A percentile compares a stretch with the other conserved stretches of the same genome.
phyloP scores from a whole-genome alignment of 2,888 invertebrate genomes.

The Disparrhopalites patrizii region DNA sequence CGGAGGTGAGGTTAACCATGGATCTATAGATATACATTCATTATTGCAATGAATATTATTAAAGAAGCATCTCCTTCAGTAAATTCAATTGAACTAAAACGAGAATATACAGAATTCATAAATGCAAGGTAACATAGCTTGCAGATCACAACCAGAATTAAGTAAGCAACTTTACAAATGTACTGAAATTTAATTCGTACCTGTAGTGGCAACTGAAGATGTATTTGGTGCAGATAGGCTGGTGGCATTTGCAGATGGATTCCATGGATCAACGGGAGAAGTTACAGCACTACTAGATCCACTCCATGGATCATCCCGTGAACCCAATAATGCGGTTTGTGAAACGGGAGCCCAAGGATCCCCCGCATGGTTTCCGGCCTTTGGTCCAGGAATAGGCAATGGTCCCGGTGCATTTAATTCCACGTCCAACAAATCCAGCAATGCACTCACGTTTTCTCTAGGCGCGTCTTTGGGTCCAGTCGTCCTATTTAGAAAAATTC shows the following conservation, averaged over 20 bases:
- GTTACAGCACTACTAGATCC: conserved; percentile 43
- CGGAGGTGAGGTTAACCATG: conserved; percentile 46
- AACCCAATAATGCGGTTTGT: conserved; percentile 17
- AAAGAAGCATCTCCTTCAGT: neutral
- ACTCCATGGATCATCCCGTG: conserved; percentile 44
- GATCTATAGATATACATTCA: conserved; percentile 34
- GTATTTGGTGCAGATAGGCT: conserved; percentile 62
- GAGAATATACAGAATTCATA: no score
- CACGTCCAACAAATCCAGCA: conserved; percentile 79
- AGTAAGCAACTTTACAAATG: no score
- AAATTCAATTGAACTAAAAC: neutral
- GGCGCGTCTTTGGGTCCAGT: conserved; percentile 22
- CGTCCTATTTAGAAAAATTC: neutral
- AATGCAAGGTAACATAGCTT: neutral
- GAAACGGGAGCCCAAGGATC: conserved; percentile 49
- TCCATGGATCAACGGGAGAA: conserved; percentile 46
- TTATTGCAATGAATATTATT: neutral
- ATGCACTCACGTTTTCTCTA: conserved; percentile 49
- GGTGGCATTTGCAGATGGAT: conserved; percentile 49
- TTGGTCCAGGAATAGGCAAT: conserved; percentile 52
- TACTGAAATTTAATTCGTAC: no score
- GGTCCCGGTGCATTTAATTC: conserved; percentile 61
- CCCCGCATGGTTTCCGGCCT: conserved; percentile 42
- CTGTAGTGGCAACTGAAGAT: conserved; percentile 17
- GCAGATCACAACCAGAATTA: neutral